Evolutionary conservation across 2,113 vertebrate genomes (phyloP).

Genomic region (Oxyura jamaicensis): DNA sequence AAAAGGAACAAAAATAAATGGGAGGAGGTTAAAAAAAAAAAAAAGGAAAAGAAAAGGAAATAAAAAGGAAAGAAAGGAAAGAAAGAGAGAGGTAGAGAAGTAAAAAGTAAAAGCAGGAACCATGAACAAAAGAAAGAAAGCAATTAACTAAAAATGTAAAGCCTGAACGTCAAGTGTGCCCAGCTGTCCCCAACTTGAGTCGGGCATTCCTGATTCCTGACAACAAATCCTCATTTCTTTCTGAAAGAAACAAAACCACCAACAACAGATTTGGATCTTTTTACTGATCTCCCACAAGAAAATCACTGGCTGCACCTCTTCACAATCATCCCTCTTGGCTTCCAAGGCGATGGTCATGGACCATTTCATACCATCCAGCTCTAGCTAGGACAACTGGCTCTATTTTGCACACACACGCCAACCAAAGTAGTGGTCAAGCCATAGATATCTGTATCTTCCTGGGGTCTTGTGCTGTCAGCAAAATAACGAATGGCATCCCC

Average conservation of each 20-base stretch:
- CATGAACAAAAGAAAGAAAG: neutral
- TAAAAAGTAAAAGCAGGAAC: too few relatives aligned
- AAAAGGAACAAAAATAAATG: neutral
- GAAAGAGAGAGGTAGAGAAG: too few relatives aligned
- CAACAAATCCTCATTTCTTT: neutral
- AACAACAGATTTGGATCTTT: neutral
- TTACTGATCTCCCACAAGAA: neutral
- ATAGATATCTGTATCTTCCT: neutral
- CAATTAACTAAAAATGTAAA: neutral
- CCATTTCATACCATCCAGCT: neutral
- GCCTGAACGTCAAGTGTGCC: neutral
- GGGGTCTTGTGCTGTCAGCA: neutral
- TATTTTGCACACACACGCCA: rapidly evolving
- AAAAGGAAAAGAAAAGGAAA: too few relatives aligned
- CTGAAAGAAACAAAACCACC: neutral
- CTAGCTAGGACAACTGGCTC: neutral
- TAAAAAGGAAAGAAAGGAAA: neutral
- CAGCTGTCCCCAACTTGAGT: neutral
- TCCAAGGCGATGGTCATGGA: neutral
- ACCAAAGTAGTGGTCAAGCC: neutral
- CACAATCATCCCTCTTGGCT: neutral
- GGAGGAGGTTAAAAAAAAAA: too few relatives aligned
- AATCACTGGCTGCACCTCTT: neutral
- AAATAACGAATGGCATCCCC: neutral
- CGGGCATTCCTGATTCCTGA: neutral